These are phyloP conservation scores for Brachionus rubens DNA, from an alignment of 1,140 invertebrate genomes.

Conservation along the genomic window DNA sequence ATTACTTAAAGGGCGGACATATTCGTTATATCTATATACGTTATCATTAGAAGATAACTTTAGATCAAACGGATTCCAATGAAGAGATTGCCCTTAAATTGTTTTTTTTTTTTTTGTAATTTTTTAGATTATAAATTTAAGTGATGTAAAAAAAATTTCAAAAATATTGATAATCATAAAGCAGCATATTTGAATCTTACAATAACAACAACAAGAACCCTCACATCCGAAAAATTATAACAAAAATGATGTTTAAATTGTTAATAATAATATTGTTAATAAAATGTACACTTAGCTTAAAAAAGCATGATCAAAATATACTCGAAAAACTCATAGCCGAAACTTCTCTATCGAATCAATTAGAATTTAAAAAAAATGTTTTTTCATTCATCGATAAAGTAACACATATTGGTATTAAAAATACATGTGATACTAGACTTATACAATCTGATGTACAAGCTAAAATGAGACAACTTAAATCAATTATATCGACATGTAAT, in stretches of 20 bases:
- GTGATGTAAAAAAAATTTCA: too few relatives aligned
- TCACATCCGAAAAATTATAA: too few relatives aligned
- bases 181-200: too few relatives aligned
- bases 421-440: slow-evolving; percentile 32
- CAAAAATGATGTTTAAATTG: slow-evolving; percentile 18
- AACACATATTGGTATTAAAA: slow-evolving; percentile 32
- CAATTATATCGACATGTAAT: slow-evolving; percentile 1
- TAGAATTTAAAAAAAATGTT: neutral
- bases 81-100: too few relatives aligned
- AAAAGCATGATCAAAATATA: neutral
- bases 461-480: slow-evolving; percentile 43
- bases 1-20: too few relatives aligned
- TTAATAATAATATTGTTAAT: slow-evolving; percentile 3
- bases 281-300: neutral
- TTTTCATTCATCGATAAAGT: slow-evolving; percentile 33
- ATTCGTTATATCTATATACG: too few relatives aligned
- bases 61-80: too few relatives aligned
- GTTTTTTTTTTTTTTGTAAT: too few relatives aligned
- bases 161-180: too few relatives aligned
- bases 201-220: too few relatives aligned
- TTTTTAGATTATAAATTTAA: too few relatives aligned
- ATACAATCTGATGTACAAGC: slow-evolving; percentile 37
- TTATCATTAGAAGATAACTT: too few relatives aligned
- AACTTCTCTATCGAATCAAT: neutral
- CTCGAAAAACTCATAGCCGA: slow-evolving; percentile 9